phyloP scores from a whole-genome alignment of 35 echinoderm and acorn worm species.

The Heliocidaris tuberculata region DNA sequence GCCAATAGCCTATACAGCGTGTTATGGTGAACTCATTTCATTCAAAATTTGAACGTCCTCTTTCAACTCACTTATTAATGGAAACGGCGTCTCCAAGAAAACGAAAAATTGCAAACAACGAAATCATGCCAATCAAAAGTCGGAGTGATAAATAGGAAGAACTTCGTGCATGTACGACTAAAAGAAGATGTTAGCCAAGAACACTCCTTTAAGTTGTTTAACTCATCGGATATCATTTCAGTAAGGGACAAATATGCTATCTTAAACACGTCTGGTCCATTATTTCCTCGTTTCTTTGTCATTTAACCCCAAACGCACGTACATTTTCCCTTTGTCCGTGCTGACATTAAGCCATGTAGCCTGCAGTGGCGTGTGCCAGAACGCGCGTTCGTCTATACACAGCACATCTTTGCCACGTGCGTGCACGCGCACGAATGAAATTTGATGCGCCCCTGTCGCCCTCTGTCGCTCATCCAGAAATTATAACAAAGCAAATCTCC shows the following conservation, averaged over 20 bases:
- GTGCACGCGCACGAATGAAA: slow-evolving; percentile 38
- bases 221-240: neutral
- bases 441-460: neutral
- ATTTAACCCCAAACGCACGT: neutral
- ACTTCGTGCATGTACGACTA: neutral
- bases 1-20: no score
- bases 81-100: neutral
- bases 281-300: slow-evolving; percentile 44
- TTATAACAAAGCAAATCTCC: neutral
- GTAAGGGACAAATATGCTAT: slow-evolving; percentile 8
- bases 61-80: neutral
- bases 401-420: neutral
- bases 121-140: neutral
- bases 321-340: slow-evolving; percentile 16
- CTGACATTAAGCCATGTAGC: neutral
- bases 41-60: no score
- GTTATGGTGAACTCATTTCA: no score
- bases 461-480: slow-evolving; percentile 26
- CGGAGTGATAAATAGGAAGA: neutral
- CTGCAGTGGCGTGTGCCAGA: slow-evolving; percentile 6
- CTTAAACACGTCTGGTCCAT: slow-evolving; percentile 38
- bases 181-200: neutral
- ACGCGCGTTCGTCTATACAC: neutral
- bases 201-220: slow-evolving; percentile 31
- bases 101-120: neutral